Evolutionary conservation across 2,888 invertebrate species (phyloP).

Genomic region (Micoletzkya japonica): DNA sequence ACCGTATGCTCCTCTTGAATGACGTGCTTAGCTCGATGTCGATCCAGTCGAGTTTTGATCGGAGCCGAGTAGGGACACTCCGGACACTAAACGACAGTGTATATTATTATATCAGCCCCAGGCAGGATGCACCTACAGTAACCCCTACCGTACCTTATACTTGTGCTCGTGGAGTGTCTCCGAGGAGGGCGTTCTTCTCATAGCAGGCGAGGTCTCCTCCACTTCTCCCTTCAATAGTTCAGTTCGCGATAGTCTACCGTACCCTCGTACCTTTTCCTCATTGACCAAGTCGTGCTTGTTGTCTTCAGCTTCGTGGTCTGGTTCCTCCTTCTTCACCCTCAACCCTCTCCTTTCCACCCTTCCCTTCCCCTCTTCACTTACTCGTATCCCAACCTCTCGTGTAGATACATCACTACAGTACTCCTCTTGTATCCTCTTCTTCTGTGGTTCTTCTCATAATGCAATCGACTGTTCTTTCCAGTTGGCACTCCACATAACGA

Average conservation of each 20-base stretch:
- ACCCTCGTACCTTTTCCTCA: background rate
- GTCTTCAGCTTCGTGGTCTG: background rate
- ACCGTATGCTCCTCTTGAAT: slow-evolving; percentile 1
- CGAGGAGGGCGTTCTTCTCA: background rate
- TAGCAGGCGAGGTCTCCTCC: background rate
- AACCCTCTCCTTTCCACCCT: background rate
- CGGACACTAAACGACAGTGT: background rate
- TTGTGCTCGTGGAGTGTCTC: background rate
- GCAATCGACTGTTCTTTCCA: background rate
- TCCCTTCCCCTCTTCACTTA: background rate
- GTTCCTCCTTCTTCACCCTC: background rate
- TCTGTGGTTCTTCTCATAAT: slow-evolving; percentile 1
- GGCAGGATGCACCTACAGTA: background rate
- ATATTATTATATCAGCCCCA: background rate
- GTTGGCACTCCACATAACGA: background rate
- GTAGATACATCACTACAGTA: background rate
- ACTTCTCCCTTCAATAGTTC: slow-evolving; percentile 2
- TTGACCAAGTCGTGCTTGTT: background rate
- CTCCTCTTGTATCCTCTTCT: background rate
- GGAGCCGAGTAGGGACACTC: slow-evolving; percentile 12
- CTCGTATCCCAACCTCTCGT: slow-evolving; percentile 3
- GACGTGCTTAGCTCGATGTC: slow-evolving; percentile 6
- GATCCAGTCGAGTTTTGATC: slow-evolving; percentile 6
- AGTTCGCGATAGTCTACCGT: background rate
- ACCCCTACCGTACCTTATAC: too few relatives aligned